These are phyloP conservation scores for Microplitis deprimator DNA, from an alignment of 2,888 invertebrate genomes.

Conservation along the genomic window DNA sequence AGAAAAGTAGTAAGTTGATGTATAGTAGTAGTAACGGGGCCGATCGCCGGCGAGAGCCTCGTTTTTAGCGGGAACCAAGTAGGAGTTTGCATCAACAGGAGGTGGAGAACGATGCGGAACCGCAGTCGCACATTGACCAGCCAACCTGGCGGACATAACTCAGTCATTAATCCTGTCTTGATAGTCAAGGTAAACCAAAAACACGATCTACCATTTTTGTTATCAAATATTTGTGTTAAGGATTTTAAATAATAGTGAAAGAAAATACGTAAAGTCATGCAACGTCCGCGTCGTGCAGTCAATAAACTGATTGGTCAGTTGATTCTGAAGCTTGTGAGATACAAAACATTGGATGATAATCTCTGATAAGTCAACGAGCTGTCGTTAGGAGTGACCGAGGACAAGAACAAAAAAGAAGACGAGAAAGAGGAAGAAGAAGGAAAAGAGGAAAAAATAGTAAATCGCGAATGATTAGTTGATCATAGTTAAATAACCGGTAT, in stretches of 20 bases:
- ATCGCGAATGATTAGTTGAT: not conserved
- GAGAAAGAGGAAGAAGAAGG: conserved; percentile 9
- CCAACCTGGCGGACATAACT: conserved; percentile 52
- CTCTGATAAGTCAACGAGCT: not conserved
- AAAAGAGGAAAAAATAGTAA: not conserved
- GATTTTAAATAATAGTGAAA: not conserved
- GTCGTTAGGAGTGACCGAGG: not conserved
- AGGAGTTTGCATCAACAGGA: conserved; percentile 34
- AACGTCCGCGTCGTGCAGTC: not conserved
- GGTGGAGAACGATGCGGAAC: conserved; percentile 49
- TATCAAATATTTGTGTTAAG: not conserved
- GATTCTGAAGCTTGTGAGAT: not conserved
- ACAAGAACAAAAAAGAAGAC: not conserved
- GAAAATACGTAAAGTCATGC: not conserved
- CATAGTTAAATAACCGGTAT: conserved; percentile 18
- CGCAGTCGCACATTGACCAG: conserved; percentile 63
- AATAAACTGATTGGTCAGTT: conserved; percentile 8
- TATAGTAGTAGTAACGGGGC: conserved; percentile 37
- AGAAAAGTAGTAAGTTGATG: not conserved
- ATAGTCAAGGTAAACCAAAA: conserved; percentile 32
- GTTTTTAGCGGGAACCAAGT: conserved; percentile 41
- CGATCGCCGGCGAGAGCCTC: conserved; percentile 36
- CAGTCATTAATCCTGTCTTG: conserved; percentile 18
- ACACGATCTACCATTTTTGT: not conserved
- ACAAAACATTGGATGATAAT: not conserved